Conservation (phyloP, 1,140 invertebrate genomes). For the Hypothenemus hampei region DNA sequence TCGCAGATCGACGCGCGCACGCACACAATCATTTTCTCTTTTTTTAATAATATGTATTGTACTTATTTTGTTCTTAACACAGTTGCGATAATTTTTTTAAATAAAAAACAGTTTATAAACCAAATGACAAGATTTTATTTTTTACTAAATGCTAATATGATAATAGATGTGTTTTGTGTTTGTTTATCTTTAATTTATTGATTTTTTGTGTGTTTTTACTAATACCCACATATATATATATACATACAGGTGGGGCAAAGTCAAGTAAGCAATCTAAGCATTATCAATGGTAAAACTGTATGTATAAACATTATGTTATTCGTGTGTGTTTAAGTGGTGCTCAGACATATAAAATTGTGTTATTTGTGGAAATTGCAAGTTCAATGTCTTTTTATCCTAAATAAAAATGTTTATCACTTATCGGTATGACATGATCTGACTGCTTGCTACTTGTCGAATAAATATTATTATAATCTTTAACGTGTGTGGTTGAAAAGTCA, state of each 20-base stretch:
- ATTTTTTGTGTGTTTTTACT: slow-evolving; percentile 44
- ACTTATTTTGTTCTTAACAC: slow-evolving; percentile 43
- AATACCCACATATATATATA: slow-evolving; percentile 48
- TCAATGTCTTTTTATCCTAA: slow-evolving; percentile 45
- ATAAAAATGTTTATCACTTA: too few species aligned
- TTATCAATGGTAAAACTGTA: slow-evolving; percentile 48
- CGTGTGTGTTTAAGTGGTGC: slow-evolving; percentile 47
- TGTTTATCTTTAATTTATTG: slow-evolving; percentile 19
- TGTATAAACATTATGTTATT: slow-evolving; percentile 48
- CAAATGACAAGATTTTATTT: slow-evolving; percentile 34
- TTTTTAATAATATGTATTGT: slow-evolving; percentile 37
- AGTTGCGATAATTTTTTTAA: slow-evolving; percentile 41
- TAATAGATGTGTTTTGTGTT: slow-evolving; percentile 40
- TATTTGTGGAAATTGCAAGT: slow-evolving; percentile 46
- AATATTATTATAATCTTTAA: too few species aligned
- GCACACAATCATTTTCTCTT: too few species aligned
- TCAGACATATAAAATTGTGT: slow-evolving; percentile 46
- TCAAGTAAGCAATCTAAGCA: slow-evolving; percentile 48
- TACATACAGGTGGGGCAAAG: slow-evolving; percentile 48
- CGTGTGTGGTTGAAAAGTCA: too few species aligned
- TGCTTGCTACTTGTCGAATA: slow-evolving; percentile 38
- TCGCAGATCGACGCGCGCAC: too few species aligned
- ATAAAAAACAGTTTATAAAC: slow-evolving; percentile 34
- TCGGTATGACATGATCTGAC: slow-evolving; percentile 42
- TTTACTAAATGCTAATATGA: slow-evolving; percentile 39